A percentile compares a stretch with the other conserved stretches of the same genome.
Conservation (phyloP, 2,888 invertebrate genomes). For the Ptychoptera albimana region DNA sequence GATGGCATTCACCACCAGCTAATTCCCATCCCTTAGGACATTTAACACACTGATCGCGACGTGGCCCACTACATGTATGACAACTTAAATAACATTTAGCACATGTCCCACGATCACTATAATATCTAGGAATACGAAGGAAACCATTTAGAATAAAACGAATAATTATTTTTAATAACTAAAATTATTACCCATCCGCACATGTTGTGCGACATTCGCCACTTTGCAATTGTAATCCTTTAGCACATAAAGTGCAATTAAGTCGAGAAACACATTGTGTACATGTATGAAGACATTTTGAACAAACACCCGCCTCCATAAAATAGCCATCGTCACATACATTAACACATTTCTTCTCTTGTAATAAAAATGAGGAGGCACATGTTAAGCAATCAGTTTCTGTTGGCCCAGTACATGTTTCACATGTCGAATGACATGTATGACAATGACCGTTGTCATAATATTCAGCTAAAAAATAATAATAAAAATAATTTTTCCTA, state of each 20-base stretch:
- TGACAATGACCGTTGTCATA: constrained; percentile 54
- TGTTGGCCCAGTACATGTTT: constrained; percentile 66
- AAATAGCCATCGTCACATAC: constrained; percentile 62
- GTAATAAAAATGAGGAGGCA: constrained; percentile 51
- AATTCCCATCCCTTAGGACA: constrained; percentile 69
- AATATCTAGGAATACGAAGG: too few species aligned
- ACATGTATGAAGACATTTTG: constrained; percentile 67
- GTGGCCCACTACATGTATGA: constrained; percentile 69
- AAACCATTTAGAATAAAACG: constrained; percentile 1
- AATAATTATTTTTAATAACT: not conserved
- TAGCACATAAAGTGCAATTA: constrained; percentile 67
- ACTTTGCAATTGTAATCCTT: constrained; percentile 60
- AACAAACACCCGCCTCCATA: constrained; percentile 55
- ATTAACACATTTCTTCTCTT: constrained; percentile 56
- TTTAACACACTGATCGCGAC: constrained; percentile 69
- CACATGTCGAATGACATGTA: constrained; percentile 62
- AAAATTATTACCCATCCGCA: constrained; percentile 41
- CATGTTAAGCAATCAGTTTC: constrained; percentile 60
- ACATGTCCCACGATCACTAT: constrained; percentile 70
- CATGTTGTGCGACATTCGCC: constrained; percentile 71
- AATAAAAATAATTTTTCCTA: too few species aligned
- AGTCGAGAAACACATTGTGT: constrained; percentile 58
- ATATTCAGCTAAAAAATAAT: constrained; percentile 47
- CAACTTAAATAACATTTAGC: constrained; percentile 73
- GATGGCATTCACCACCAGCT: constrained; percentile 70